phyloP scores from a whole-genome alignment of 1,140 invertebrate species.

The Trichonephila inaurata region DNA sequence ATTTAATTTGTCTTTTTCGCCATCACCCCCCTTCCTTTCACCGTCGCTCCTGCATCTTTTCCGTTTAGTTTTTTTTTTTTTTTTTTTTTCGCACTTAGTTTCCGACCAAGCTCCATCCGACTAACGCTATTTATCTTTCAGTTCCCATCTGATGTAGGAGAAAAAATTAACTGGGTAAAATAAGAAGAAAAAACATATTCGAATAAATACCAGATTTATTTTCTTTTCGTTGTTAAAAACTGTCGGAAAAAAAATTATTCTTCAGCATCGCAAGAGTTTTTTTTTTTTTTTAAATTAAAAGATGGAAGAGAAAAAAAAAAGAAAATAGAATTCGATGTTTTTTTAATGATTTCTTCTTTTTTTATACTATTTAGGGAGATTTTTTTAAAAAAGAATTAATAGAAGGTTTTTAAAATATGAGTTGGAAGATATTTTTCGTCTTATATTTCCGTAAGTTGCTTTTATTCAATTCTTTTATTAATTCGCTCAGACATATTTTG shows the following conservation, averaged over 20 bases:
- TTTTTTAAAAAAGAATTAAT: not conserved
- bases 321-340: not conserved
- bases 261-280: not conserved
- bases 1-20: slow-evolving; percentile 72
- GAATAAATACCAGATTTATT: slow-evolving; percentile 59
- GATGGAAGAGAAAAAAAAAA: not conserved
- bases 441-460: not conserved
- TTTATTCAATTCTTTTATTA: not conserved
- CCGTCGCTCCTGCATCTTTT: not conserved
- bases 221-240: slow-evolving; percentile 32
- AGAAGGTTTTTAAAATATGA: not conserved
- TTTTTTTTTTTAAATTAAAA: not conserved
- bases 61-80: slow-evolving; percentile 1
- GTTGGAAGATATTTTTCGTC: slow-evolving; percentile 12
- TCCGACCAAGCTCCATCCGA: not conserved
- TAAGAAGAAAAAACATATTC: slow-evolving; percentile 17
- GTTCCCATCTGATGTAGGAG: slow-evolving; percentile 35
- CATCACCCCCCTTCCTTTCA: not conserved
- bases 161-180: not conserved
- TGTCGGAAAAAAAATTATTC: not conserved
- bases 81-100: not conserved
- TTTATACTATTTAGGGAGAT: not conserved
- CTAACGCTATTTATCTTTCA: slow-evolving; percentile 68
- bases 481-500: not conserved
- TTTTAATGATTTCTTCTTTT: not conserved